phyloP scores from a whole-genome alignment of 2,888 invertebrate species.

The Drosophila anomalipes region DNA sequence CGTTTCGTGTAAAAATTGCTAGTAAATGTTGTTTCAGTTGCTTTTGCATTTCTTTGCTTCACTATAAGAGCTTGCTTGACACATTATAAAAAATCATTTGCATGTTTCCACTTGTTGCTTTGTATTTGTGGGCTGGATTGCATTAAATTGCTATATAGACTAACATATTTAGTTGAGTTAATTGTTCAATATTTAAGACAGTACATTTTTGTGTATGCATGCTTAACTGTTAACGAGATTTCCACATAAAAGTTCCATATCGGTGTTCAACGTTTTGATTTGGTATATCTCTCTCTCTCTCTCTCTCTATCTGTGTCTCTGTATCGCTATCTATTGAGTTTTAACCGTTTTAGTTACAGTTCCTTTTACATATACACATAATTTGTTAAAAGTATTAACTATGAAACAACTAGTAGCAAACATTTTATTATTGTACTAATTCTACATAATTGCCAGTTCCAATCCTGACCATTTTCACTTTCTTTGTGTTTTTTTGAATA shows the following conservation, averaged over 20 bases:
- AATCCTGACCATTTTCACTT: constrained; percentile 34
- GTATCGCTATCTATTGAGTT: constrained; percentile 22
- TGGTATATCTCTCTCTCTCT: constrained; percentile 24
- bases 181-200: constrained; percentile 47
- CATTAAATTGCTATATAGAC: constrained; percentile 41
- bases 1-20: constrained; percentile 58
- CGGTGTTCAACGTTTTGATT: constrained; percentile 71
- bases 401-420: constrained; percentile 77
- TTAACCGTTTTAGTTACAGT: constrained; percentile 56
- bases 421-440: constrained; percentile 63
- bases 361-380: constrained; percentile 25
- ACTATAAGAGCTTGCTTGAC: constrained; percentile 49
- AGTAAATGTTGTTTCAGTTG: constrained; percentile 62
- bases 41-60: constrained; percentile 1
- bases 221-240: constrained; percentile 47
- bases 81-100: constrained; percentile 50
- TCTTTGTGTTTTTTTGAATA: constrained; percentile 9
- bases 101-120: constrained; percentile 58
- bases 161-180: constrained; percentile 51
- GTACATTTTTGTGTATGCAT: constrained; percentile 47
- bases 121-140: constrained; percentile 66
- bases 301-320: background rate
- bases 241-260: constrained; percentile 67
- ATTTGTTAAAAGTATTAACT: constrained; percentile 60
- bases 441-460: constrained; percentile 65